phyloP scores from a whole-genome alignment of 2,888 invertebrate species.

The Plusia festucae region DNA sequence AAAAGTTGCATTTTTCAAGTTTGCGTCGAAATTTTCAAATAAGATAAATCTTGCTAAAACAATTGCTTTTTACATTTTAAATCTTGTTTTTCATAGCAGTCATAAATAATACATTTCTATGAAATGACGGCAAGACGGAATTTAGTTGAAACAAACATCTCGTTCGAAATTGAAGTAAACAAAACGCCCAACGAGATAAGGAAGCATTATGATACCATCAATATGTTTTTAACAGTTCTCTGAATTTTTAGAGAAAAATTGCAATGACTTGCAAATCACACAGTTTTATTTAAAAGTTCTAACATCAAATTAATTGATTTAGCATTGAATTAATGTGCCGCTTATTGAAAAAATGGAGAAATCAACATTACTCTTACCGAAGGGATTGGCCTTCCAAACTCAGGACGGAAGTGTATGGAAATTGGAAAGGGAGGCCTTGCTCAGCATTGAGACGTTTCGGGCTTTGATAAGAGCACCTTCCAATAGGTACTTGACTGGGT shows the following conservation, averaged over 20 bases:
- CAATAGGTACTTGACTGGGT: no score
- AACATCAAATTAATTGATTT: not conserved
- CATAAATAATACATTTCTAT: constrained; percentile 1
- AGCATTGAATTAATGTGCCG: no score
- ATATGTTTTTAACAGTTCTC: not conserved
- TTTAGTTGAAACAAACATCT: constrained; percentile 22
- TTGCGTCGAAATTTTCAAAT: not conserved
- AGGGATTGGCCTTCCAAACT: no score
- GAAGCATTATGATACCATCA: not conserved
- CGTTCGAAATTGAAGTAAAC: constrained; percentile 11
- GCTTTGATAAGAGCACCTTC: no score
- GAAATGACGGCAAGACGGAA: constrained; percentile 6
- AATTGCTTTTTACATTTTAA: not conserved
- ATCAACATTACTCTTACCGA: no score
- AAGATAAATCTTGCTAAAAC: not conserved
- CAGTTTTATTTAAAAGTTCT: not conserved
- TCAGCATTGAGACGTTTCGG: no score
- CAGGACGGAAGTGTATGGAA: no score
- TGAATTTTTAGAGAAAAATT: not conserved
- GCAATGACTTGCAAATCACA: not conserved
- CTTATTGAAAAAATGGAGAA: no score
- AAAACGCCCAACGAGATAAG: not conserved
- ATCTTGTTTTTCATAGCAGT: not conserved
- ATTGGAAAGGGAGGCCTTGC: no score
- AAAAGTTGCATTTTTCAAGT: not conserved